Conservation (phyloP, 2,797 vertebrate species). For the Anguilla obscura region DNA sequence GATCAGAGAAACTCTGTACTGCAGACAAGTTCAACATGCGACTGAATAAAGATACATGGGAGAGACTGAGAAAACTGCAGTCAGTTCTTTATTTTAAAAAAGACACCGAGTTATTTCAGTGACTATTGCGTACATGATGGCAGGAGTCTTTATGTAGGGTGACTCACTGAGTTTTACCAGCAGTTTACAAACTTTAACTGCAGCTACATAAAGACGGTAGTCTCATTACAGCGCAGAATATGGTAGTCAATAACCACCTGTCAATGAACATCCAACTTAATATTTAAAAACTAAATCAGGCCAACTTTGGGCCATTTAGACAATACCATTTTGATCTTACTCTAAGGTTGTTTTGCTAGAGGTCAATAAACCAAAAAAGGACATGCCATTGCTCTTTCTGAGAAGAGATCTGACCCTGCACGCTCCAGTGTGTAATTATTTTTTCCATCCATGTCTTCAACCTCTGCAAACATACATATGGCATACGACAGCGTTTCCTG, state of each 20-base stretch:
- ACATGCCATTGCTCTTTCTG: neutral
- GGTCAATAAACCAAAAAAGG: neutral
- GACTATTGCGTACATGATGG: too few species aligned
- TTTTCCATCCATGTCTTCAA: neutral
- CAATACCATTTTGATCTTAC: neutral
- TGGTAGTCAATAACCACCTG: neutral
- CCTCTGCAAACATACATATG: neutral
- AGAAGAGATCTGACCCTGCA: neutral
- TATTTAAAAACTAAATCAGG: neutral
- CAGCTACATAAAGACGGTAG: neutral
- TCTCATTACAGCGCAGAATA: neutral
- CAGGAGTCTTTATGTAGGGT: neutral
- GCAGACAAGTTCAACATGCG: neutral
- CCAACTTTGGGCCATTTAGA: neutral
- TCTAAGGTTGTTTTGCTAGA: neutral
- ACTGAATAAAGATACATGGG: neutral
- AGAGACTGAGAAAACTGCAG: neutral
- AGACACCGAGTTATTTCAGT: too few species aligned
- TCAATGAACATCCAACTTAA: neutral
- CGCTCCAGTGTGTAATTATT: neutral
- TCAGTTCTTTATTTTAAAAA: too few species aligned
- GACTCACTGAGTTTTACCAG: neutral
- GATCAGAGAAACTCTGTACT: neutral
- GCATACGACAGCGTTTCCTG: neutral
- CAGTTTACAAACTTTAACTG: neutral